These are phyloP conservation scores for Sphaerophoria rueppellii DNA, from an alignment of 2,888 invertebrate species.

Conservation along the genomic window DNA sequence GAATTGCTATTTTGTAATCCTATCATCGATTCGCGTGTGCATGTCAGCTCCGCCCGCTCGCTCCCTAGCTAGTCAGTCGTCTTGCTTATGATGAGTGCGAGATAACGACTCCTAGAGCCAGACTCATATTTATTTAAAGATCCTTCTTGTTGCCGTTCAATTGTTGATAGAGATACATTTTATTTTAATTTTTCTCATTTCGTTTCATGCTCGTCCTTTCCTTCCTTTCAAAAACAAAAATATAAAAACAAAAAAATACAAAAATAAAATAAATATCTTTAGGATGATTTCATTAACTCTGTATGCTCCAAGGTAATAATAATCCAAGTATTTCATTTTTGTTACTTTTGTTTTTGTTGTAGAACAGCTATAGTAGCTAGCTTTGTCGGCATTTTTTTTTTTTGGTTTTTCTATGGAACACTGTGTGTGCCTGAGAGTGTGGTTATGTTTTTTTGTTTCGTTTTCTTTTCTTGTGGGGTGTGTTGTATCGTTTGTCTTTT, in stretches of 20 bases:
- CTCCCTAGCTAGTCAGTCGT: no score
- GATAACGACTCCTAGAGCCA: background rate
- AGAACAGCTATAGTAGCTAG: slow-evolving; percentile 41
- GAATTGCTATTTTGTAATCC: slow-evolving; percentile 42
- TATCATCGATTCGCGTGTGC: slow-evolving; percentile 49
- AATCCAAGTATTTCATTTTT: slow-evolving; percentile 72
- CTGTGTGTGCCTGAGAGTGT: slow-evolving; percentile 4
- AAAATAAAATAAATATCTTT: slow-evolving; percentile 73
- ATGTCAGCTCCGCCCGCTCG: slow-evolving; percentile 6
- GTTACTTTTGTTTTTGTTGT: slow-evolving; percentile 55
- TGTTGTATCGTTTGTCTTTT: background rate
- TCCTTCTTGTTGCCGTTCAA: slow-evolving; percentile 52
- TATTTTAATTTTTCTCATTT: slow-evolving; percentile 67
- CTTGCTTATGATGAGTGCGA: slow-evolving; percentile 24
- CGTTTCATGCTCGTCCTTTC: slow-evolving; percentile 73
- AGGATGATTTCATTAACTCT: slow-evolving; percentile 90
- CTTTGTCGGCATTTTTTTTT: slow-evolving; percentile 39
- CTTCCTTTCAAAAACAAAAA: slow-evolving; percentile 34
- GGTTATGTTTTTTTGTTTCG: slow-evolving; percentile 1
- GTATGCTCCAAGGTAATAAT: slow-evolving; percentile 91
- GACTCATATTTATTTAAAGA: slow-evolving; percentile 53
- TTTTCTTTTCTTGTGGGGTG: slow-evolving; percentile 29
- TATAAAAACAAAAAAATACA: slow-evolving; percentile 8
- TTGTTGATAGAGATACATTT: slow-evolving; percentile 69
- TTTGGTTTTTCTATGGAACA: slow-evolving; percentile 35